Percentiles rank a stretch among this genome's conserved stretches.
Evolutionary conservation across 2,113 vertebrate species (phyloP).

Genomic region (Lophochroa leadbeateri): DNA sequence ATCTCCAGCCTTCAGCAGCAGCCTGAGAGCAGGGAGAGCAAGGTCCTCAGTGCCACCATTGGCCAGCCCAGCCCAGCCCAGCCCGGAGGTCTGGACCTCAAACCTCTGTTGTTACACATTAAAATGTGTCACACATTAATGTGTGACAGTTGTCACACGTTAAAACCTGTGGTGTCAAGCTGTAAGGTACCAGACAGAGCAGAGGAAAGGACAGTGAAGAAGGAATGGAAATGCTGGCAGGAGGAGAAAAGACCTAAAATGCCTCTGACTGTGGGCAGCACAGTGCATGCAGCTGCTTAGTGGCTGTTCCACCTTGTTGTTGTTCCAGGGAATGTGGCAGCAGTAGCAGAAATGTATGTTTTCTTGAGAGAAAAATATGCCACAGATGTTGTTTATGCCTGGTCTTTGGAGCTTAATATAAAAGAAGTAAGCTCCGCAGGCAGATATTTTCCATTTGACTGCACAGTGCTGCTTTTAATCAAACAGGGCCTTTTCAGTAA

Average conservation of each 20-base stretch:
- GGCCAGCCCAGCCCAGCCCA: background rate
- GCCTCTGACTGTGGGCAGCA: too few relatives aligned
- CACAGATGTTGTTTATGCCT: background rate
- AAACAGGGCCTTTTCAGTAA: background rate
- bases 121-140: background rate
- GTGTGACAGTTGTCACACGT: background rate
- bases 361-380: background rate
- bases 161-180: too few relatives aligned
- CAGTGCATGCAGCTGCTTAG: fast-evolving
- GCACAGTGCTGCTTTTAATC: background rate
- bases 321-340: background rate
- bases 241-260: background rate
- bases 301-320: background rate
- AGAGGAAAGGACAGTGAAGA: fast-evolving
- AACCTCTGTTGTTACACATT: background rate
- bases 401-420: background rate
- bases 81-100: background rate
- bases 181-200: background rate
- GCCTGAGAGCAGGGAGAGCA: background rate
- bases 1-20: background rate
- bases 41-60: background rate
- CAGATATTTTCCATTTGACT: background rate
- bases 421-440: fast-evolving
- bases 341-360: fast-evolving
- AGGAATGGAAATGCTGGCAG: background rate